Base-by-base conservation (phyloP, 2,113 vertebrate genomes). In the Esox niger region DNA sequence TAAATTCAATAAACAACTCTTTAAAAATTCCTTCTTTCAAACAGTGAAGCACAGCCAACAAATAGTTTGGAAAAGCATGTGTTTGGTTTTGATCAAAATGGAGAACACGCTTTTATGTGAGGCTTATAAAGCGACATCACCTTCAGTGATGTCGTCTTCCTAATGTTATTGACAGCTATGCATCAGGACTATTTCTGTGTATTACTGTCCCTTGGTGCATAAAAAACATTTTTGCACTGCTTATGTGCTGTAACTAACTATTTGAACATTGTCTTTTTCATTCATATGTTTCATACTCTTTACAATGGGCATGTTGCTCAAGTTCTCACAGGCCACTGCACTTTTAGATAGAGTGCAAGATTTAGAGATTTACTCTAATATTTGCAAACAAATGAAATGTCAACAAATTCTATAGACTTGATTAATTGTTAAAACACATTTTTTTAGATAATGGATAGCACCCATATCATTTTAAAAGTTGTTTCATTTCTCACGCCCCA, bases 1-100 rank as follows among this genome's bases (percentile, higher is more conserved):
- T 64, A 23, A 10, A 64, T 26, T 64, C 62, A 15, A 64, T 49
- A 21, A 64, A 64, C 38, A 29, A 46, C 26, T 49, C 62, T 25
- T 25, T 64, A 3, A 4, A 64, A 64, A 64, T 23, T 15, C 35
- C 1, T n/a, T 47, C 35, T 11, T 64, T 64, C 10, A 33, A 64
- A 2, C 35, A 35, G 7, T 23, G 17, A 64, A 64, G 47, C 13
- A 26, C 26, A 30, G 63, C 29, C n/a, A 11, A 21, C 15, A 65
- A 54, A 65, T 0, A 31, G 25, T 52, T 52, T 65, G 63, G 43
- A n/a, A 49, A 65, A 30, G 27, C 20, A 21, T 31, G 29, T 65
- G 15, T 31, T 6, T 52, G 27, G 20, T 25, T 26, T 29, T n/a
- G 47, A 65, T 52, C 46, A 65, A 17, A 65, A 46, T 25, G 9